phyloP scores from a whole-genome alignment of 2,797 vertebrate species.

The Aplochiton taeniatus region DNA sequence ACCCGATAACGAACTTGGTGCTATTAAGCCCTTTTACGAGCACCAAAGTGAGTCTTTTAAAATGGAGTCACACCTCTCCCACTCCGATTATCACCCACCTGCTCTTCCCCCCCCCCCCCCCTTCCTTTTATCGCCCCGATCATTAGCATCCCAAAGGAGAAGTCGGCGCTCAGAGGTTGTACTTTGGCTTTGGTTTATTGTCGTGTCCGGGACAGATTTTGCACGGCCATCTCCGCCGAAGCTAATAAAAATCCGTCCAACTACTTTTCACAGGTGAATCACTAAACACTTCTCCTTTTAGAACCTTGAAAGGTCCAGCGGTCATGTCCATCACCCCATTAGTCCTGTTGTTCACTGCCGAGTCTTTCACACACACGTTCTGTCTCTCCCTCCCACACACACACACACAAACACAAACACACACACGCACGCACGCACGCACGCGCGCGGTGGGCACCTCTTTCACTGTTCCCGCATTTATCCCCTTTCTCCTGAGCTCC shows the following conservation, averaged over 20 bases:
- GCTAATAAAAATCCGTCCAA: constrained; percentile 11
- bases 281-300: constrained; percentile 4
- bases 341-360: background rate
- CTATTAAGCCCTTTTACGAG: too few relatives aligned
- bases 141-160: background rate
- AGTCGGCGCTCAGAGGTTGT: background rate
- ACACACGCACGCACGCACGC: background rate
- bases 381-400: background rate
- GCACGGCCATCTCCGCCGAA: background rate
- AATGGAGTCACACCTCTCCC: background rate
- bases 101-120: background rate
- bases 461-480: too few relatives aligned
- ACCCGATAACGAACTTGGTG: too few relatives aligned
- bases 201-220: background rate
- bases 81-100: background rate
- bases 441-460: background rate
- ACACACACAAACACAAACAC: background rate
- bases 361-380: background rate
- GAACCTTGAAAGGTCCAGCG: constrained; percentile 30
- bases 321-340: constrained; percentile 40
- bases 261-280: constrained; percentile 2
- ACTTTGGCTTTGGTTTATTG: background rate
- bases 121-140: background rate
- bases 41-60: too few relatives aligned
- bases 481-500: too few relatives aligned